These are phyloP conservation scores for Agapostemon virescens DNA, from an alignment of 2,888 invertebrate species.

Conservation along the genomic window DNA sequence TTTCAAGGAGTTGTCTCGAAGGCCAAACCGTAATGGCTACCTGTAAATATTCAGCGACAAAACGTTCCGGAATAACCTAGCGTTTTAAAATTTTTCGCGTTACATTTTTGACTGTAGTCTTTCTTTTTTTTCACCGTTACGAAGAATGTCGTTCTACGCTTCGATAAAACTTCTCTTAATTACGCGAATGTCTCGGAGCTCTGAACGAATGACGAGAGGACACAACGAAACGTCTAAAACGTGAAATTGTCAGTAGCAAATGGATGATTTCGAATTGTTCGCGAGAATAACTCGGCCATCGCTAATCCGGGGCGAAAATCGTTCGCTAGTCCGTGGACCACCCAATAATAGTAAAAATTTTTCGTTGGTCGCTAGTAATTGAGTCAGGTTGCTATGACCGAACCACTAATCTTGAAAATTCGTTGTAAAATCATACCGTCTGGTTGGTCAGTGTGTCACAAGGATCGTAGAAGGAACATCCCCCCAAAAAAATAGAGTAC, in stretches of 20 bases:
- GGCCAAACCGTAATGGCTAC: neutral
- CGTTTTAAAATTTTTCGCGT: neutral
- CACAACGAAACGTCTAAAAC: neutral
- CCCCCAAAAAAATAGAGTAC: neutral
- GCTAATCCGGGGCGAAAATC: neutral
- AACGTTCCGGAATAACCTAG: neutral
- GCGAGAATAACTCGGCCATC: neutral
- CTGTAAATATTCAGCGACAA: neutral
- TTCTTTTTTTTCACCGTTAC: neutral
- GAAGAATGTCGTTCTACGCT: neutral
- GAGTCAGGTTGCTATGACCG: slow-evolving; percentile 5
- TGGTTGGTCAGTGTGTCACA: slow-evolving; percentile 13
- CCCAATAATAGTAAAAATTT: slow-evolving; percentile 23
- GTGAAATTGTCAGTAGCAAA: neutral
- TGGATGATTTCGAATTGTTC: neutral
- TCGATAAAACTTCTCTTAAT: neutral
- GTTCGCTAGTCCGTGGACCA: neutral
- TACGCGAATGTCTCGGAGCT: neutral
- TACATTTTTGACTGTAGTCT: neutral
- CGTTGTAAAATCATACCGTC: slow-evolving; percentile 51
- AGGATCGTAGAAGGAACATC: neutral
- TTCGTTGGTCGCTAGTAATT: slow-evolving; percentile 22
- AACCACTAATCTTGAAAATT: slow-evolving; percentile 25
- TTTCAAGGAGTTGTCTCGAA: neutral
- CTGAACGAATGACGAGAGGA: neutral